A percentile compares a stretch with the other conserved stretches of the same genome.
These are phyloP conservation scores for Xerus inauris DNA, from an alignment of 2,113 vertebrate genomes.

Conservation along the genomic window DNA sequence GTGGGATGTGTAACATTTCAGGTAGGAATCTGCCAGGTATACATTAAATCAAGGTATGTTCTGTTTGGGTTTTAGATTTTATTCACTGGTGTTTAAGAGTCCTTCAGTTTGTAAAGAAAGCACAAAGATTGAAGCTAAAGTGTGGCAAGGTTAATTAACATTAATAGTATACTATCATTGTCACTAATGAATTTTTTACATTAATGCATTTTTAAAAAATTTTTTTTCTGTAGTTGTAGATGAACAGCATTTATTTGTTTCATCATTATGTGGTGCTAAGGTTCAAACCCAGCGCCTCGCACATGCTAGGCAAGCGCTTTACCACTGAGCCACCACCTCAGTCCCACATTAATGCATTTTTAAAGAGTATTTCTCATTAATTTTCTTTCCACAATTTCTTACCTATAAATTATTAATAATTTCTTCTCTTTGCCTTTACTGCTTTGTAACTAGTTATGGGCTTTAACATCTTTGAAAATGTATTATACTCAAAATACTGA, in stretches of 20 bases:
- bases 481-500: not conserved
- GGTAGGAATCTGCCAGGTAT: slow-evolving; percentile 84
- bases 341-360: not conserved
- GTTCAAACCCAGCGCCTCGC: no score
- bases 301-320: no score
- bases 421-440: not conserved
- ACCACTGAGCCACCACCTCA: no score
- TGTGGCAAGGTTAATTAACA: not conserved
- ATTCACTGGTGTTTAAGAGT: not conserved
- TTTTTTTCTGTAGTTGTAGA: no score
- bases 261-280: no score
- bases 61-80: not conserved
- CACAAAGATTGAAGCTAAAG: not conserved
- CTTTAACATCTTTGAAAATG: not conserved
- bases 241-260: no score
- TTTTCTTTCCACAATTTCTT: not conserved
- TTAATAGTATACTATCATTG: not conserved
- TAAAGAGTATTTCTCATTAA: not conserved
- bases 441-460: not conserved
- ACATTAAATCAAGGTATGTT: not conserved
- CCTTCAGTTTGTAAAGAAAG: not conserved
- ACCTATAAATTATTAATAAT: not conserved
- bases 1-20: slow-evolving; percentile 99
- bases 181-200: not conserved
- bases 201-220: not conserved